phyloP scores from a whole-genome alignment of 2,888 invertebrate species.

The Rhamphomyia laevipes region DNA sequence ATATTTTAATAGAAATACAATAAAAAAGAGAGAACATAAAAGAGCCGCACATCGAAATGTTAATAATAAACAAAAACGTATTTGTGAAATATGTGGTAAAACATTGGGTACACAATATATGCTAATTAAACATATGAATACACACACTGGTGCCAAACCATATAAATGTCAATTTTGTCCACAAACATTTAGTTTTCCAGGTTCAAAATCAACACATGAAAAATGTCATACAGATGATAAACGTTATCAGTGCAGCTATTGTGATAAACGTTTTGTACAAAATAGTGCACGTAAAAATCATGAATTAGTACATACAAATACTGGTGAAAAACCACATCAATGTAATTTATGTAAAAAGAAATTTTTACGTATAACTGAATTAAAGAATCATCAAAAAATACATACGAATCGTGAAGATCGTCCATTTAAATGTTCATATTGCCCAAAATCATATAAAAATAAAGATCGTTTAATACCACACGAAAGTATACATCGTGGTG shows the following conservation, averaged over 20 bases:
- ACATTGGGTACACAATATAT: background rate
- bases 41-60: background rate
- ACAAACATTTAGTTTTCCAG: background rate
- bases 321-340: background rate
- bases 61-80: background rate
- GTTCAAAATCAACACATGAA: background rate
- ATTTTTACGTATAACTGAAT: background rate
- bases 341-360: background rate
- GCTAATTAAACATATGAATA: background rate
- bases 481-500: background rate
- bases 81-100: constrained; percentile 1
- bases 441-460: background rate
- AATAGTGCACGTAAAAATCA: background rate
- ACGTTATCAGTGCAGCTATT: background rate
- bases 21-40: background rate
- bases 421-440: background rate
- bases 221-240: background rate
- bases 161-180: background rate
- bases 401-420: background rate
- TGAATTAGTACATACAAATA: background rate
- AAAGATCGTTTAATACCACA: background rate
- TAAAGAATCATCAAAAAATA: background rate
- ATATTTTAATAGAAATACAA: background rate
- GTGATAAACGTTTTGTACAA: background rate
- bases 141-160: background rate